Evolutionary conservation across 1,140 invertebrate genomes (phyloP).

Genomic region (Dreissena rostriformis): DNA sequence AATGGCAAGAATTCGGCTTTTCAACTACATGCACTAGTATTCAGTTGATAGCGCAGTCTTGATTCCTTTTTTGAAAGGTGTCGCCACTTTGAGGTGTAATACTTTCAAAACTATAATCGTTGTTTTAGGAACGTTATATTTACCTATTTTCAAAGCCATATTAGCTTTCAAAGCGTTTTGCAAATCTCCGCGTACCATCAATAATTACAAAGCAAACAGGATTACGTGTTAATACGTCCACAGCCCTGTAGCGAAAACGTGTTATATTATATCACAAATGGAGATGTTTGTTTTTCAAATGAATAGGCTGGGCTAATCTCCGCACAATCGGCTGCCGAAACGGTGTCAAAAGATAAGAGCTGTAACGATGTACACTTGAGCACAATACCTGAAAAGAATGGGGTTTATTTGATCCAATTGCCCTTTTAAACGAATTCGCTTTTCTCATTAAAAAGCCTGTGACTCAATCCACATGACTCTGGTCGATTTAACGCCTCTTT

Average conservation of each 20-base stretch:
- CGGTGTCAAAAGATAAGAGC: conserved; percentile 51
- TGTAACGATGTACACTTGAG: conserved; percentile 9
- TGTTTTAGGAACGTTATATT: conserved; percentile 30
- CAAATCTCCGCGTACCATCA: conserved; percentile 44
- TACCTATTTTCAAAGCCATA: conserved; percentile 41
- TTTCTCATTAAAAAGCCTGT: not conserved
- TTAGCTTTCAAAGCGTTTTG: conserved; percentile 48
- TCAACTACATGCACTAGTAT: no score
- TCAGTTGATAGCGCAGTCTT: no score
- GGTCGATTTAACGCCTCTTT: not conserved
- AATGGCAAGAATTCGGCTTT: no score
- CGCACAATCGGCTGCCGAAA: conserved; percentile 43
- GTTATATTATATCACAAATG: conserved; percentile 40
- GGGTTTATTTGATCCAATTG: not conserved
- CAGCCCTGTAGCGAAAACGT: conserved; percentile 39
- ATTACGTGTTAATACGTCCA: conserved; percentile 53
- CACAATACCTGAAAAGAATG: conserved; percentile 1
- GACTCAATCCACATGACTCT: not conserved
- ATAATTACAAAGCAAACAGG: conserved; percentile 50
- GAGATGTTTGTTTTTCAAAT: conserved; percentile 44
- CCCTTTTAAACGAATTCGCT: not conserved
- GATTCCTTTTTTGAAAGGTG: no score
- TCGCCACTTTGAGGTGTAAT: no score
- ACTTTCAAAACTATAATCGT: conserved; percentile 1
- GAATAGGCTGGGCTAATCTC: conserved; percentile 32